Evolutionary conservation across 2,113 vertebrate genomes (phyloP), one percentile per base, ranked within the genome.

Genomic region (Zapus hudsonius): DNA sequence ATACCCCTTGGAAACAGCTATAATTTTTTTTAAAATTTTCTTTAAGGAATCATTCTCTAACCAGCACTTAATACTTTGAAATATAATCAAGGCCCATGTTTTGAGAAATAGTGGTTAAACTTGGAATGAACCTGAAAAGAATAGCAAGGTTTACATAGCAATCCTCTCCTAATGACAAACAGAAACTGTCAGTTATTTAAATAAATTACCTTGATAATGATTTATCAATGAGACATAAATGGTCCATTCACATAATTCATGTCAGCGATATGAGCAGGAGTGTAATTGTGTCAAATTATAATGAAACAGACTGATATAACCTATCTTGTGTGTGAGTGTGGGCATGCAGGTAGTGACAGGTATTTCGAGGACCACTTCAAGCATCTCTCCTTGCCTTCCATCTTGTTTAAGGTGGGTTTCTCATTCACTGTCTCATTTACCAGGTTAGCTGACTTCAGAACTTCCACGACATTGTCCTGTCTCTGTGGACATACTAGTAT

Each of bases 71-170:
- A 33, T 47, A 38, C 55, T 57, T 76, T 59, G 11, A 84, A 72
- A 66, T 73, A 16, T 52, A 70, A 36, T 87, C 5, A 7, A 78
- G 4, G 83, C 73, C 36, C 29, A 36, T 80, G 63, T 73, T 91
- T 92, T 82, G 25, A 80, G 84, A 76, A 87, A 38, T 75, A 73
- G 20, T 29, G 40, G 72, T 67, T 76, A 90, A 66, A 84, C 61
- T 59, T 36, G 17, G 31, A 59, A 12, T 59, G 6, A 64, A 73
- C 12, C 52, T 52, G n/a, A n/a, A 52, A 52, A 52, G 52, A 52
- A 52, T 13, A 52, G 52, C 52, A 52, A 52, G 16, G 52, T 52
- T 52, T 52, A 52, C 52, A 52, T 52, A 52, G 16, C 7, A 52
- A 52, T 52, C 11, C 52, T 52, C 52, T 13, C 2, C 17, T 16